Percentiles rank a stretch among this genome's conserved stretches.
phyloP scores from a whole-genome alignment of 2,113 vertebrate species.

The Epinephelus lanceolatus region DNA sequence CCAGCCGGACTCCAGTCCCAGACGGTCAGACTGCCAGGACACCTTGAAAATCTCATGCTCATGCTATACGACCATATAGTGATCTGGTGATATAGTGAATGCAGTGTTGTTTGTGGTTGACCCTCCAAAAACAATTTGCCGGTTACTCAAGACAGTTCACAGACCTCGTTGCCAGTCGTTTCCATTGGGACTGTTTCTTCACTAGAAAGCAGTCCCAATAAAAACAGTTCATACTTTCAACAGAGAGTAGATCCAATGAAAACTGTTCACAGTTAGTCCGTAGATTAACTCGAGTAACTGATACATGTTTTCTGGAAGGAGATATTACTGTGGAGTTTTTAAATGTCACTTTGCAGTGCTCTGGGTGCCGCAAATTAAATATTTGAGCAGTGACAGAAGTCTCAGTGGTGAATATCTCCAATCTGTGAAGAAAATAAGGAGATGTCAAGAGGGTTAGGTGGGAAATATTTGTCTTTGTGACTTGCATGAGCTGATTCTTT shows the following conservation, averaged over 20 bases:
- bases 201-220: not conserved
- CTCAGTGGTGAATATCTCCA: conserved; percentile 12
- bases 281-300: not conserved
- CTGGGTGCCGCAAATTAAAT: not conserved
- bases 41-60: not conserved
- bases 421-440: not conserved
- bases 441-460: not conserved
- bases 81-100: not conserved
- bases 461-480: not conserved
- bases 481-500: not conserved
- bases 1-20: not conserved
- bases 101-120: not conserved
- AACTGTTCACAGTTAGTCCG: conserved; percentile 19
- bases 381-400: conserved; percentile 20
- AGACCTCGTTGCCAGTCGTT: not conserved
- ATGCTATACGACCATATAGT: not conserved
- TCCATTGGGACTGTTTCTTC: conserved; percentile 24
- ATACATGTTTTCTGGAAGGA: conserved; percentile 16
- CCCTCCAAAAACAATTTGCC: not conserved
- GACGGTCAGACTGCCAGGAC: not conserved
- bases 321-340: not conserved
- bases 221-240: conserved; percentile 21
- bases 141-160: not conserved
- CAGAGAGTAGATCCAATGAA: conserved; percentile 2
- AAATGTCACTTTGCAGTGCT: not conserved